These are phyloP conservation scores for Marmota monax DNA, from an alignment of 2,113 vertebrate genomes.

Conservation along the genomic window DNA sequence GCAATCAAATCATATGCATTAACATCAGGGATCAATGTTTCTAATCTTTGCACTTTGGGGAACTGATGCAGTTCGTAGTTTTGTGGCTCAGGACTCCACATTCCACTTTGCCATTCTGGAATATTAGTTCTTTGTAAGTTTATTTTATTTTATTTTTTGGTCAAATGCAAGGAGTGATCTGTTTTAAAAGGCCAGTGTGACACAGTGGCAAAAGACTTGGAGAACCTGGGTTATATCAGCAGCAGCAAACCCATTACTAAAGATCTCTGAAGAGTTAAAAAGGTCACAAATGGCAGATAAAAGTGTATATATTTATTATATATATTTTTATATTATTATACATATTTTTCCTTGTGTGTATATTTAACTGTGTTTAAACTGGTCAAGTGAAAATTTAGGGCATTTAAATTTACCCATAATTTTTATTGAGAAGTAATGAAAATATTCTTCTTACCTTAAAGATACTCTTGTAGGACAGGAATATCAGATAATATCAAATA, in stretches of 20 bases:
- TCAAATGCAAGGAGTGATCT: background rate
- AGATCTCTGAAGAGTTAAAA: constrained; percentile 17
- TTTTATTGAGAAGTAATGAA: background rate
- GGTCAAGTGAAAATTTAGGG: background rate
- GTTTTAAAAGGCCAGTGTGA: background rate
- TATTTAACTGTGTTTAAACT: background rate
- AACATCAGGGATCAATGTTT: background rate
- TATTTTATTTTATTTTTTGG: background rate
- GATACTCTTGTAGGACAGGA: background rate
- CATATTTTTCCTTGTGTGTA: background rate
- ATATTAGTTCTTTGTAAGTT: background rate
- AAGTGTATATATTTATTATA: background rate
- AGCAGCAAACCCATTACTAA: background rate
- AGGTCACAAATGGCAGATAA: background rate
- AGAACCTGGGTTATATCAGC: background rate
- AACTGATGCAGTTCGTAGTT: background rate
- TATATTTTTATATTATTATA: too few species aligned
- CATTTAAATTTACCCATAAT: background rate
- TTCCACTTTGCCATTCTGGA: background rate
- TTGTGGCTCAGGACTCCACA: background rate
- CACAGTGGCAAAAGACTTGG: background rate
- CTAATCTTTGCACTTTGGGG: background rate
- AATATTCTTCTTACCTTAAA: constrained; percentile 11
- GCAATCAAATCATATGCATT: background rate
- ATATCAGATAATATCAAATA: background rate